Percentiles rank a stretch among this genome's conserved stretches.
These are phyloP conservation scores for Chrysaora quinquecirrha DNA, from an alignment of 30 jellyfish, hydroid and myxozoan species.

Conservation along the genomic window DNA sequence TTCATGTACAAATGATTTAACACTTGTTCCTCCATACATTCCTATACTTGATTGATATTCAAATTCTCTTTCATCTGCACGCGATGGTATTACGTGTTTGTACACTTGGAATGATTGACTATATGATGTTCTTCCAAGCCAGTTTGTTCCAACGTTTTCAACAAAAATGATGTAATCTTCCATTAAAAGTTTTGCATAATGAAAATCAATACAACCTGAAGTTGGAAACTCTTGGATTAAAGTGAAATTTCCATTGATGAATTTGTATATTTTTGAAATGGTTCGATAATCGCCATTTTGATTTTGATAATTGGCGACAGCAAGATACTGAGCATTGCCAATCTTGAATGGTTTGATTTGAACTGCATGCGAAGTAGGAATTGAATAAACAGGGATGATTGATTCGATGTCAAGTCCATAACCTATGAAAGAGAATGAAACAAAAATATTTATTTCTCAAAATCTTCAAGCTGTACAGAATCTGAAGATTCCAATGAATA, in stretches of 20 bases:
- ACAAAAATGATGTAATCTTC: slow-evolving; percentile 74
- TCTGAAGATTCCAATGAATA: no score
- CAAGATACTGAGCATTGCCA: slow-evolving; percentile 60
- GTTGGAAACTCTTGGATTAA: slow-evolving; percentile 52
- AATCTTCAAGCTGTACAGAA: no score
- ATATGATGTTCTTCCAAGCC: slow-evolving; percentile 49
- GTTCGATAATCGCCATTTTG: slow-evolving; percentile 18
- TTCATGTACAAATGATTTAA: slow-evolving; percentile 49
- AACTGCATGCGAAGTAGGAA: slow-evolving; percentile 71
- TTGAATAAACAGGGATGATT: slow-evolving; percentile 51
- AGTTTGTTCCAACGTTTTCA: slow-evolving; percentile 54
- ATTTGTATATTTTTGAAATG: slow-evolving; percentile 47
- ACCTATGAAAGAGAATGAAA: slow-evolving; percentile 25
- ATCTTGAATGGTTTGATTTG: slow-evolving; percentile 75
- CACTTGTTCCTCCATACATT: slow-evolving; percentile 81
- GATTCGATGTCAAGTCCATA: slow-evolving; percentile 43
- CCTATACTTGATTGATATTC: slow-evolving; percentile 50
- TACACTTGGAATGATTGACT: slow-evolving; percentile 47
- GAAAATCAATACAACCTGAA: slow-evolving; percentile 83
- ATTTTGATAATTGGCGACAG: slow-evolving; percentile 70
- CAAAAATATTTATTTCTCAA: not conserved
- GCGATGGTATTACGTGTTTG: slow-evolving; percentile 50
- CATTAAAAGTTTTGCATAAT: slow-evolving; percentile 56
- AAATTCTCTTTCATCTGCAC: slow-evolving; percentile 9
- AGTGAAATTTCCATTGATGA: slow-evolving; percentile 39